Evolutionary conservation across 2,797 vertebrate species (phyloP), one percentile per base, ranked within the genome.

Genomic region (Galaxias olidus): DNA sequence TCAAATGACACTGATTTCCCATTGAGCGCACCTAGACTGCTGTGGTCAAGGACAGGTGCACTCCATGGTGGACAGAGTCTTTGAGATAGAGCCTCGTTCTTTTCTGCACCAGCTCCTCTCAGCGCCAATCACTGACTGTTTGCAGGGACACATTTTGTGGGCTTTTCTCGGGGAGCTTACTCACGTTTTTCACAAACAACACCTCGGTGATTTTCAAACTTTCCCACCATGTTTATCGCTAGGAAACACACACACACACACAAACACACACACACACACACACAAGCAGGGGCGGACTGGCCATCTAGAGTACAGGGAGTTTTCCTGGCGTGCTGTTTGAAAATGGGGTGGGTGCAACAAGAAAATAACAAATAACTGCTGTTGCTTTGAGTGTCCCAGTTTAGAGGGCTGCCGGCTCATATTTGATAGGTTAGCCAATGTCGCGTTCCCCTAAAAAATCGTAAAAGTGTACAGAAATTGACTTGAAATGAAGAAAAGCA

Each of bases 71-170:
- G 20, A 44, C 15, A 13, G 44, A 17, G 76, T 75, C 65, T 89
- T 90, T 88, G 84, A 87, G 86, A 90, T 88, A 82, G 77, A 87
- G 82, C 82, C 81, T 80, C 19, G 13, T 73, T 84, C 68, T 76
- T 77, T 66, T 60, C 82, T 79, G 78, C 76, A 78, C 74, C 80
- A 81, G 76, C 73, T 79, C 63, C 71, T 86, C 82, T 85, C 80
- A 86, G 82, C 84, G 77, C 77, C 85, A 85, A 89, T 89, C 78
- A 80, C 80, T 82, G 59, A 18, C 57, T 61, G 59, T 60, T 71
- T 63, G 17, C 52, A 76, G 56, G 72, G 74, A 78, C 62, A 81
- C 75, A 79, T 77, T 86, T 77, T 87, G 75, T 71, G 59, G 70
- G 83, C 69, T 75, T 78, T 83, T 87, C 87, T 84, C 85, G 83